Base-by-base conservation (phyloP, 2,113 vertebrate species). In the Thunnus maccoyii region DNA sequence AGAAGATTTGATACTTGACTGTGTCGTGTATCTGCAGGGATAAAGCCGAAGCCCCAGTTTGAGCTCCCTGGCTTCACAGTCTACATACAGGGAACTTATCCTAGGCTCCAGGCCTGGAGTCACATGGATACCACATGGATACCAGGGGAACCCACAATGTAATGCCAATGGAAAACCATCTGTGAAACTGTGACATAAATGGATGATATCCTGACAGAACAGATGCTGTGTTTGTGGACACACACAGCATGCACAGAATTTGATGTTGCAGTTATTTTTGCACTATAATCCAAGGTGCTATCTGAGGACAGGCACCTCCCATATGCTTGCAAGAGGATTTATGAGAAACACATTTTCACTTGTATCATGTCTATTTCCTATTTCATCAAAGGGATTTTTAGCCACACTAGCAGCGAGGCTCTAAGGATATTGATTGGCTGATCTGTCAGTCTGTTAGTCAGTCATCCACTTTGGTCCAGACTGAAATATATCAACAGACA, bases 31-130 rank as follows among this genome's bases (percentile, higher is more conserved):
- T 72, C 56, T 79, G 56, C 27, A 66, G 18, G 67, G 68, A 77
- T 65, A 10, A 77, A 66, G 5, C 18, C 30, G 83, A 80, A 85
- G 52, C 63, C 17, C 30, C 60, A 18, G 64, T 36, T 36, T 77
- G 58, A 73, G 47, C 66, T 74, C 27, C 4, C 22, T 14, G 46
- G 5, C 13, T 52, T 71, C 56, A 51, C 25, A 41, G 44, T 46
- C 5, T 18, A 2, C 30, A 79, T 66, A 25, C 25, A 54, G 64
- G 20, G 70, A 58, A 65, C 65, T 50, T 64, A 47, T 5, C 65
- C 27, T 52, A 36, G 27, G 20, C 36, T 50, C 20, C 15, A 0
- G 22, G 8, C 27, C 12, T 52, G 58, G 1, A 25, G 76, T 9
- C 36, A 41, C 36, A 41, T 11, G 57, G 76, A 57, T 7, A 30